Percentiles rank a stretch among this genome's conserved stretches.
These are phyloP conservation scores for Schizopygopsis pylzovi DNA, from an alignment of 2,797 vertebrate species.

Conservation along the genomic window DNA sequence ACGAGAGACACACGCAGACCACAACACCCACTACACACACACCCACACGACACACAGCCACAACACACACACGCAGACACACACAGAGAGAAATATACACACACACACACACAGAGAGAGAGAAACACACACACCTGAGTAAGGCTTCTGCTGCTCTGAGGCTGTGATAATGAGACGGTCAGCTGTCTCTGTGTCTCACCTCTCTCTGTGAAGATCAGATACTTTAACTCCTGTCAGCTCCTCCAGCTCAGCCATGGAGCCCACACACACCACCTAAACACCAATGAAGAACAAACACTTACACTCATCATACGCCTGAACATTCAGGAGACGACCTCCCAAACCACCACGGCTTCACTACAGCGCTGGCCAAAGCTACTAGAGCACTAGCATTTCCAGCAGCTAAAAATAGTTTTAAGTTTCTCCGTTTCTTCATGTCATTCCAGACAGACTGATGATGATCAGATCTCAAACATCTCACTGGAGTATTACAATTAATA, in stretches of 20 bases:
- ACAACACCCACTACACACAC: too few species aligned
- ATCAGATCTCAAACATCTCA: too few species aligned
- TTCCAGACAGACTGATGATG: too few species aligned
- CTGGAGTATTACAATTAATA: too few species aligned
- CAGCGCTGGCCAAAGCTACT: neutral
- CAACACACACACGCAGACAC: too few species aligned
- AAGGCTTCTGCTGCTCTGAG: neutral
- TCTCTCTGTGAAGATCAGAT: constrained; percentile 94
- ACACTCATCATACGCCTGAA: neutral
- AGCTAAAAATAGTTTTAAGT: too few species aligned
- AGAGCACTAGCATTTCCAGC: too few species aligned
- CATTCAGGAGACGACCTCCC: neutral
- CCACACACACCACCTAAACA: constrained; percentile 90
- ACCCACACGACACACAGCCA: too few species aligned
- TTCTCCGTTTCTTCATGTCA: too few species aligned
- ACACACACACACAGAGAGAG: neutral
- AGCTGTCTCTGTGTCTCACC: constrained; percentile 74
- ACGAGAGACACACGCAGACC: too few species aligned
- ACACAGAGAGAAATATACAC: too few species aligned
- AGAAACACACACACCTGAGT: neutral
- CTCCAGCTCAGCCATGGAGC: constrained; percentile 90
- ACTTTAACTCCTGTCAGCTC: constrained; percentile 87
- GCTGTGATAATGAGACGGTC: neutral
- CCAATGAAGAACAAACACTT: neutral
- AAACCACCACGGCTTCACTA: neutral